These are phyloP conservation scores for Carabus problematicus DNA, from an alignment of 2,888 invertebrate genomes.

Conservation along the genomic window DNA sequence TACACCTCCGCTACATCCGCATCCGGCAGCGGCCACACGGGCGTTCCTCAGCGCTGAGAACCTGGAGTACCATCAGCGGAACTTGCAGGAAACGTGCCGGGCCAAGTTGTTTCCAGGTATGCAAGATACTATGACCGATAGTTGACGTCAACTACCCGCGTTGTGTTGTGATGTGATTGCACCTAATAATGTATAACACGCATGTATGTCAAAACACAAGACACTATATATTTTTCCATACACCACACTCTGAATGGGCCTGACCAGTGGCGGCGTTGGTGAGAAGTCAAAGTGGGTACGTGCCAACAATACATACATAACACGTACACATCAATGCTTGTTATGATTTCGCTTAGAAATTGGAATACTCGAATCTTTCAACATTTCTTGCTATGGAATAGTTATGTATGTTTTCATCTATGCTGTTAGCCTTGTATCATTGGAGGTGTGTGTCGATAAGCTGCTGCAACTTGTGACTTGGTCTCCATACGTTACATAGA, in stretches of 20 bases:
- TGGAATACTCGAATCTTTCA: no score
- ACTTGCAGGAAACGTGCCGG: slow-evolving; percentile 37
- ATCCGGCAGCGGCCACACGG: slow-evolving; percentile 31
- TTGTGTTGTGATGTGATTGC: slow-evolving; percentile 3
- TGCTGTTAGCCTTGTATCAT: no score
- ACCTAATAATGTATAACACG: slow-evolving; percentile 24
- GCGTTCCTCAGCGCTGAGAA: slow-evolving; percentile 44
- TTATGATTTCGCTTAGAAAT: neutral
- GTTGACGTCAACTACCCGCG: neutral
- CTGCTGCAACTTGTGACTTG: neutral
- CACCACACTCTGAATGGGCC: slow-evolving; percentile 21
- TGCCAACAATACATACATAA: slow-evolving; percentile 30
- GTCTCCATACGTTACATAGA: neutral
- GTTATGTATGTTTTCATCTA: no score
- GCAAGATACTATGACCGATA: neutral
- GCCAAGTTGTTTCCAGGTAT: slow-evolving; percentile 43
- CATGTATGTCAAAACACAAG: slow-evolving; percentile 37
- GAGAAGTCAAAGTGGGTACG: slow-evolving; percentile 29
- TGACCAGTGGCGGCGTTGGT: slow-evolving; percentile 19
- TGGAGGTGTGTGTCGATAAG: no score
- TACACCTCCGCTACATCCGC: slow-evolving; percentile 42
- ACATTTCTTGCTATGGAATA: no score
- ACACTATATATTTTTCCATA: slow-evolving; percentile 38
- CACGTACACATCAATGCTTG: slow-evolving; percentile 6
- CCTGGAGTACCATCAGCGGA: slow-evolving; percentile 43